A percentile compares a stretch with the other conserved stretches of the same genome.
These are phyloP conservation scores for Nannoperca australis DNA, from an alignment of 2,797 vertebrate genomes.

Conservation along the genomic window DNA sequence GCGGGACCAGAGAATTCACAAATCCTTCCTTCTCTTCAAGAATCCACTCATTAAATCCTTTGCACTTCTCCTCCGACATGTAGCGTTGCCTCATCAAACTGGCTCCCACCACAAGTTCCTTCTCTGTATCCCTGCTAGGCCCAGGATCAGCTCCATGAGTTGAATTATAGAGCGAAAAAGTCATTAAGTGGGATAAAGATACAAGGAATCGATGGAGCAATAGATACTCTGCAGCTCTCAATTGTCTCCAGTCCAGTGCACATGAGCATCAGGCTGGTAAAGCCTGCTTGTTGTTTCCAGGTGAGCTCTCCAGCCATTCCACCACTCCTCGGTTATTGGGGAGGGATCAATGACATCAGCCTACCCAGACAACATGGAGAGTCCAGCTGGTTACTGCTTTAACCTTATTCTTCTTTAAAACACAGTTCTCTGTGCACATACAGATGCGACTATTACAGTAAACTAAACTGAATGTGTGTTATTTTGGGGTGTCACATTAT, in stretches of 20 bases:
- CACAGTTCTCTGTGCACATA: neutral
- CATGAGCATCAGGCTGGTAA: conserved; percentile 70
- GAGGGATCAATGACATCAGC: conserved; percentile 60
- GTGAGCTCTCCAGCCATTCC: conserved; percentile 69
- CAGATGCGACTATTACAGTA: neutral
- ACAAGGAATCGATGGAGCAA: conserved; percentile 80
- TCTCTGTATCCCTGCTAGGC: conserved; percentile 51
- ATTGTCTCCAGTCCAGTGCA: conserved; percentile 75
- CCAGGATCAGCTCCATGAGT: conserved; percentile 63
- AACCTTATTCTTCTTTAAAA: conserved; percentile 9
- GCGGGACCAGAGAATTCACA: conserved; percentile 64
- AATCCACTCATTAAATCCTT: conserved; percentile 75
- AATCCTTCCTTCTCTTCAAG: conserved; percentile 69
- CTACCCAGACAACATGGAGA: conserved; percentile 17
- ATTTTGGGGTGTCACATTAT: conserved; percentile 35
- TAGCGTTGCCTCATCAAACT: conserved; percentile 51
- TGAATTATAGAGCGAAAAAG: conserved; percentile 75
- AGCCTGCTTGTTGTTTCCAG: conserved; percentile 77
- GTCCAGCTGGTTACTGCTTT: conserved; percentile 14
- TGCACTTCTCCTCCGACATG: conserved; percentile 53
- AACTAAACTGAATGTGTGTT: conserved; percentile 7
- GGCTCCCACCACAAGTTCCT: conserved; percentile 46
- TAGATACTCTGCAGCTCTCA: conserved; percentile 69
- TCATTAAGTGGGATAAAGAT: conserved; percentile 82
- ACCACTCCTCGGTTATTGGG: conserved; percentile 51